A percentile compares a stretch with the other conserved stretches of the same genome.
phyloP scores from a whole-genome alignment of 2,888 invertebrate species.

The Escarpia spicata region DNA sequence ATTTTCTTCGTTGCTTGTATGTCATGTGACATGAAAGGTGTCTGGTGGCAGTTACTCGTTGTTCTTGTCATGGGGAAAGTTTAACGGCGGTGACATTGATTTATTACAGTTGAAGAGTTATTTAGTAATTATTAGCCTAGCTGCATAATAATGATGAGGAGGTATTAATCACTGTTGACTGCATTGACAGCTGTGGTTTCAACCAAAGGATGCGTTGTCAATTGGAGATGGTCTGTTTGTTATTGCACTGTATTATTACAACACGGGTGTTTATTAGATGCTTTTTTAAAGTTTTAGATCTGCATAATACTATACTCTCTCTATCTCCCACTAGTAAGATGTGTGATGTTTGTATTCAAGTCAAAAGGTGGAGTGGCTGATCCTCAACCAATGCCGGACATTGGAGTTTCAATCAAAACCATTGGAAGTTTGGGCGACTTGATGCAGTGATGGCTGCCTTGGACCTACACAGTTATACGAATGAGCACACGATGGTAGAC shows the following conservation, averaged over 20 bases:
- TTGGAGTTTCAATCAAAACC: neutral
- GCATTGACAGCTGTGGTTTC: neutral
- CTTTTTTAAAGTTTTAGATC: neutral
- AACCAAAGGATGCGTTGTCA: neutral
- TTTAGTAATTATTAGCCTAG: neutral
- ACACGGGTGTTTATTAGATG: neutral
- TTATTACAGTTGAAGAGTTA: neutral
- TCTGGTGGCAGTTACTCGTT: neutral
- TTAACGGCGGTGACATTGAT: neutral
- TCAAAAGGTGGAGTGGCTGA: neutral
- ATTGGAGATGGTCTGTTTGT: neutral
- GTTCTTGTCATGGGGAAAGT: neutral
- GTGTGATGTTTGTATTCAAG: neutral
- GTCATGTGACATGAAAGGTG: neutral
- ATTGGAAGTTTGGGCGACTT: neutral
- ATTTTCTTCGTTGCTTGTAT: neutral
- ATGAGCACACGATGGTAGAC: neutral
- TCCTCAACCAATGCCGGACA: neutral
- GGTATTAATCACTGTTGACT: neutral
- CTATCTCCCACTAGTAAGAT: neutral
- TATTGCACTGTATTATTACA: neutral
- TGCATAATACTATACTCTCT: neutral
- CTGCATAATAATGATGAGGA: neutral
- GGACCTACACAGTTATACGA: neutral
- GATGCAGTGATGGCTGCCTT: neutral